These are phyloP conservation scores for Labrus mixtus DNA, from an alignment of 2,113 vertebrate species.

Conservation along the genomic window DNA sequence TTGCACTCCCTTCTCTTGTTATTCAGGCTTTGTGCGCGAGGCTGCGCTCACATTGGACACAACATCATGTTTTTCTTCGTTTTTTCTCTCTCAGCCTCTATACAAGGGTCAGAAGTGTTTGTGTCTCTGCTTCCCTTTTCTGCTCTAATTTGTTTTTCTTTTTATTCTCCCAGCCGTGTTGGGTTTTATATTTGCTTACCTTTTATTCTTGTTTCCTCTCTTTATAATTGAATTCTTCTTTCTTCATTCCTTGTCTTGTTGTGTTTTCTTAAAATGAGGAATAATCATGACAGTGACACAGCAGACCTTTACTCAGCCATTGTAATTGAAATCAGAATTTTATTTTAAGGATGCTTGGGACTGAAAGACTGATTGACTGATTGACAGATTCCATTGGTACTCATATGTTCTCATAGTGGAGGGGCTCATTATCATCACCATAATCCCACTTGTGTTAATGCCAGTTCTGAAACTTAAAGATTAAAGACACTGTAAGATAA, in stretches of 20 bases:
- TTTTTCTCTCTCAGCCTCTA: neutral
- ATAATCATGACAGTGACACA: neutral
- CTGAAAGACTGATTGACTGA: neutral
- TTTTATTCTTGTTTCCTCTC: neutral
- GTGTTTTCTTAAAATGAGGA: neutral
- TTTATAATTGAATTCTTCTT: neutral
- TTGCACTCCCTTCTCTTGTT: neutral
- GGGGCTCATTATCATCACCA: neutral
- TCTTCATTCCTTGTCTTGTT: too few species aligned
- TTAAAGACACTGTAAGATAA: neutral
- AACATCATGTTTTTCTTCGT: constrained; percentile 12
- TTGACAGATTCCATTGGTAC: neutral
- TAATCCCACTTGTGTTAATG: neutral
- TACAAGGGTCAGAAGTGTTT: constrained; percentile 11
- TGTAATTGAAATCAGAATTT: neutral
- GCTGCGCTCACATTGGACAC: constrained; percentile 4
- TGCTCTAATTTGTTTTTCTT: neutral
- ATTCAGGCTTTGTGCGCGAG: constrained; percentile 15
- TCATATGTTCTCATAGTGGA: too few species aligned
- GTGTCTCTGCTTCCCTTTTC: constrained; percentile 5
- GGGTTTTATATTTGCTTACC: constrained; percentile 25
- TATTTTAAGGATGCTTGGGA: neutral
- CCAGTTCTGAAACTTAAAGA: neutral
- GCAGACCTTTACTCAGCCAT: neutral
- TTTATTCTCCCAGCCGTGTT: constrained; percentile 10